Base-by-base conservation (phyloP, 1,140 invertebrate species). In the Theocolax elegans region DNA sequence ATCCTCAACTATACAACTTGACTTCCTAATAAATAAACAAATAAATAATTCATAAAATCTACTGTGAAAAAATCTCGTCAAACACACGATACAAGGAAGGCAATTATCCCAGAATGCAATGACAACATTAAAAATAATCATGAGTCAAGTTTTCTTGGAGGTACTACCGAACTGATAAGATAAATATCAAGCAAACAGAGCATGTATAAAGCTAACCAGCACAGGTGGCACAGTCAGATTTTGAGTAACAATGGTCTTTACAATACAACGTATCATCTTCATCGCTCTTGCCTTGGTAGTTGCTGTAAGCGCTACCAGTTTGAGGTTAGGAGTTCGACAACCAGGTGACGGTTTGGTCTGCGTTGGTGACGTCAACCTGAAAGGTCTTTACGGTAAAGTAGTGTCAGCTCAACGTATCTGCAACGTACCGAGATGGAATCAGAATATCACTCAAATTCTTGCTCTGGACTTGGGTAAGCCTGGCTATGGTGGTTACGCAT, bases 381-480 rank as follows among this genome's bases (percentile, higher is more conserved):
- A 38, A 2, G 67, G 25, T 2, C 23, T 25, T 17, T 25, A 29
- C 29, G 44, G 44, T 1, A 15, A 21, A 17, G 10, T 56, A 1
- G 12, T 69, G 3, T 27, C 7, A 8, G 27, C 48, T 4, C 2
- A 3, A n/a, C 42, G 40, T 9, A 21, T 31, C 17, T 69, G 67
- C 27, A 44, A 63, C 25, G 1, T 69, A 15, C 59, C 48, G 4
- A 17, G 6, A 9, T 8, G 12, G 13, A 58, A 54, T 15, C 27
- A 60, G 19, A 60, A 13, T 13, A 68, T 68, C 66, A 70, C 67
- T 15, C 38, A 63, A 2, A 27, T 70, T 0, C 3, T 25, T 1
- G 68, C 60, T 2, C 0, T 65, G 1, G 60, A 71, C 13, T 6
- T 31, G 1, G 62, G 49, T 4, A 15, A 13, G 2, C 2, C 0